phyloP scores from a whole-genome alignment of 2,797 vertebrate genomes.

The Spinibarbus caldwelli region DNA sequence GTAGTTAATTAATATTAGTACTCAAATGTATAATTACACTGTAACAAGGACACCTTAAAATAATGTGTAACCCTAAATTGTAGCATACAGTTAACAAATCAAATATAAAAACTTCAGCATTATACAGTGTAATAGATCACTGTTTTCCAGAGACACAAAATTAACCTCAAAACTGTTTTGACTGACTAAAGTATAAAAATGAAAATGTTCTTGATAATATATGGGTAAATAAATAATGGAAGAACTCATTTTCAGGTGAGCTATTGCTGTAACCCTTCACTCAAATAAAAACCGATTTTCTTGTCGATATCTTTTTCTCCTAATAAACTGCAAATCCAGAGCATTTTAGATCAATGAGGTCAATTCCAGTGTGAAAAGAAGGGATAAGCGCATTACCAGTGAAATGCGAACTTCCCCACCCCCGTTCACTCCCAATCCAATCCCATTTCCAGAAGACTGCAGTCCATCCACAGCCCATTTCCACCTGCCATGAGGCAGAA shows the following conservation, averaged over 20 bases:
- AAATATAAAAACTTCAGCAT: too few species aligned
- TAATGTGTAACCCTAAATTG: too few species aligned
- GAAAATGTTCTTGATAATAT: not conserved
- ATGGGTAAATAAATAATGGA: not conserved
- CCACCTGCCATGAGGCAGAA: constrained; percentile 24
- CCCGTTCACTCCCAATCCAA: constrained; percentile 50
- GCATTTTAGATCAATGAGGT: constrained; percentile 45
- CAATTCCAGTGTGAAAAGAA: constrained; percentile 47
- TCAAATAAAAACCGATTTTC: constrained; percentile 19
- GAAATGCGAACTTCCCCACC: constrained; percentile 27
- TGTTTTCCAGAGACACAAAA: too few species aligned
- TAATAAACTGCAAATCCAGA: constrained; percentile 35
- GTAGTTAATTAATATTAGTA: too few species aligned
- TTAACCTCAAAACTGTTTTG: too few species aligned
- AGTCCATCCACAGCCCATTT: constrained; percentile 53
- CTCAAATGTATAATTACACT: too few species aligned
- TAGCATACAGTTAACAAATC: too few species aligned
- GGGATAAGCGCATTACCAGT: constrained; percentile 11
- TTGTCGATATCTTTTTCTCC: not conserved
- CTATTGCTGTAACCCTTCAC: not conserved
- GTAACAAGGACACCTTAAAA: too few species aligned
- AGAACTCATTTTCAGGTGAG: not conserved
- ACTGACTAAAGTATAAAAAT: too few species aligned
- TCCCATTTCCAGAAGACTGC: constrained; percentile 47
- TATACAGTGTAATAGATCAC: too few species aligned